Base-by-base conservation (phyloP, 2,113 vertebrate species). In the Cheilinus undulatus region DNA sequence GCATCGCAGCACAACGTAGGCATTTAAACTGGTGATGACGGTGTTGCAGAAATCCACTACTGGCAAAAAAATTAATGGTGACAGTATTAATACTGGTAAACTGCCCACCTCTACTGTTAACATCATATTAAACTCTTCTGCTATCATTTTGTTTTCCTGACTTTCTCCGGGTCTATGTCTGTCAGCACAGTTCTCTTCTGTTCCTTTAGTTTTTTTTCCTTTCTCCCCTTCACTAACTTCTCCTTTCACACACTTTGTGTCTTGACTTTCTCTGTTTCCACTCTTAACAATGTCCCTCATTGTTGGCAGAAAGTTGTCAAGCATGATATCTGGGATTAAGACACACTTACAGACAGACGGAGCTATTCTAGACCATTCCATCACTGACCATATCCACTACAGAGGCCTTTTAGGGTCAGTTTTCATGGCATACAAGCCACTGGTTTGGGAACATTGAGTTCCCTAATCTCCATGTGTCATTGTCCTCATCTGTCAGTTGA, bases 271-370 rank as follows among this genome's bases (percentile, higher is more conserved):
- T 85, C 60, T 23, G 36, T 59, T 68, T 74, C 46, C 51, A 6
- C 12, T 15, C 53, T 34, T 22, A 88, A 90, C 92, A 93, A 84
- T 82, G 82, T 43, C 46, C 54, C 42, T 79, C 86, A 77, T 90
- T 93, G 88, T 93, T 61, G 65, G 62, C 58, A 13, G 64, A 83
- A 86, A 77, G 26, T 89, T 75, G 67, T 76, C 50, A 49, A 45
- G 69, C 65, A 34, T 80, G 71, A 81, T 86, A 78, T 84, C 74
- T 78, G 56, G 87, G 83, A 79, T 88, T 89, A 86, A 84, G 70
- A 87, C 54, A 52, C 27, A 42, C 60, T 57, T 59, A 40, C 43
- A 32, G 63, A 62, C 49, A 38, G 27, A 58, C 27, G 9, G 24
- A 72, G 64, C 71, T 60, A 78, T 50, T 90, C 76, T 79, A 23